These are phyloP conservation scores for Lanius ludovicianus DNA, from an alignment of 2,113 vertebrate species.

Conservation along the genomic window DNA sequence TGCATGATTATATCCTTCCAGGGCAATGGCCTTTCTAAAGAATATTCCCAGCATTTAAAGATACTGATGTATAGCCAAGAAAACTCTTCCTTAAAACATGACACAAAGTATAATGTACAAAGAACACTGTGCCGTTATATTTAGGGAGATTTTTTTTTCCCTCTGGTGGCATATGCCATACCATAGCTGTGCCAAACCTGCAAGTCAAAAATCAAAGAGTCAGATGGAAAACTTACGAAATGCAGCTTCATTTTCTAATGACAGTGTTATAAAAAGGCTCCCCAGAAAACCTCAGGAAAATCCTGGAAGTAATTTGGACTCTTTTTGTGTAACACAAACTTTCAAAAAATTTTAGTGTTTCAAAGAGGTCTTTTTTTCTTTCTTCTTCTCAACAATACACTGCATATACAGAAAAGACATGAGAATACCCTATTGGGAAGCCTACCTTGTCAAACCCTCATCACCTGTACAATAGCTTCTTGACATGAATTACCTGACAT, in stretches of 20 bases:
- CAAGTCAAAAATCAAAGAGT: background rate
- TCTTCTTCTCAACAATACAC: background rate
- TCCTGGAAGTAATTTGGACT: background rate
- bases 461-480: background rate
- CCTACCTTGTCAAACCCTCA: background rate
- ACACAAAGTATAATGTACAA: background rate
- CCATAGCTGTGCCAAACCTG: background rate
- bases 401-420: background rate
- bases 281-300: background rate
- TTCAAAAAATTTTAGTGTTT: background rate
- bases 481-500: background rate
- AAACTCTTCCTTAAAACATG: slow-evolving; percentile 2
- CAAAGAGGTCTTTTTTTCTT: background rate
- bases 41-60: slow-evolving; percentile 20
- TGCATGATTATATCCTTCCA: slow-evolving; percentile 25
- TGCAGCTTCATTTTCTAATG: background rate
- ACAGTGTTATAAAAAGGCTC: background rate
- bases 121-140: background rate
- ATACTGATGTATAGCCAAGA: slow-evolving; percentile 20
- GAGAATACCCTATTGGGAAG: background rate
- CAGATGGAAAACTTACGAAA: background rate
- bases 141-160: background rate
- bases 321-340: background rate
- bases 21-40: background rate
- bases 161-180: background rate